Evolutionary conservation across 2,888 invertebrate species (phyloP), one percentile per base, ranked within the genome.

Genomic region (Aquatica leii): DNA sequence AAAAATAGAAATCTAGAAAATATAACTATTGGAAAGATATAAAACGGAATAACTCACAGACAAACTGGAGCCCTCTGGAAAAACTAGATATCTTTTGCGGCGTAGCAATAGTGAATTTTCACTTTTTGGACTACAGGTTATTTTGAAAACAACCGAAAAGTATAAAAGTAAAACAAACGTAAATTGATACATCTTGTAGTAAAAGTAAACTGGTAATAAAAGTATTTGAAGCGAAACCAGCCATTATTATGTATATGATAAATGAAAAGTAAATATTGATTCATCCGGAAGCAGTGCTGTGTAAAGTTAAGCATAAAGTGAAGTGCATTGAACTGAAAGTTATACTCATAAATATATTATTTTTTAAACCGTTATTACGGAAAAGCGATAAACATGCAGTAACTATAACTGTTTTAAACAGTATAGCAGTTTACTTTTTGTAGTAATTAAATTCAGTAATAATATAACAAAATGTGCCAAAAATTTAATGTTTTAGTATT

Each of bases 51-150:
- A 62, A 84, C 87, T 86, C 75, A 89, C 89, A 63, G 89, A 88
- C 80, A 89, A 87, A 79, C 87, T 88, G 9, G 89, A 87, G 54
- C 89, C 90, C 77, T 90, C 89, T 0, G 90, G 90, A 80, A n/a
- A 90, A 20, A 88, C 87, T 9, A 90, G 84, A 74, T 88, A 90
- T 72, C 90, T 83, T 71, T 85, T 87, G 65, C 81, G 83, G 60
- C 89, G 83, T 0, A 87, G 86, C 66, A 88, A 80, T 69, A 48
- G 34, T 18, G 59, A 64, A 55, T 83, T 72, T 68, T 78, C 83
- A 49, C 60, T 59, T 59, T n/a, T 68, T 62, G 52, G 41, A 58
- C 52, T 60, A 31, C 62, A 53, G 48, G 56, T 59, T 51, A 65
- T 62, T 62, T 58, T 37, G 15, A 65, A 40, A 9, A 50, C 48